phyloP scores from a whole-genome alignment of 92 coral and sea anemone genomes.

The Anthopleura xanthogrammica region DNA sequence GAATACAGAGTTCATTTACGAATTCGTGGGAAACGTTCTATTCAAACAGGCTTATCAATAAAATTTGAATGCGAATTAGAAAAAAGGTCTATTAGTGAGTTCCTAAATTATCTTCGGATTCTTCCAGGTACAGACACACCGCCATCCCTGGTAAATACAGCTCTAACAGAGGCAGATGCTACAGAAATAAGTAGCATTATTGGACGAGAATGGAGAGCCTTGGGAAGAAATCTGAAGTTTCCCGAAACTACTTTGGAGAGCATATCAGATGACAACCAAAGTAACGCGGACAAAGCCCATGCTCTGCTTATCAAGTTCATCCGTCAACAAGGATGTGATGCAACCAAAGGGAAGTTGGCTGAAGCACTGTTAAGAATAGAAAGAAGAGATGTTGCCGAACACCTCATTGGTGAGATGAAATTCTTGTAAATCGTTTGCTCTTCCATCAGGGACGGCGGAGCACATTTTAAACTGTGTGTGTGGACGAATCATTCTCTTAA shows the following conservation, averaged over 20 bases:
- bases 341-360: constrained; percentile 3
- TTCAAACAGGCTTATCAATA: too few species aligned
- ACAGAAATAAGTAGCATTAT: neutral
- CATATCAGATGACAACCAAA: neutral
- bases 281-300: neutral
- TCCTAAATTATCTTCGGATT: too few species aligned
- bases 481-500: too few species aligned
- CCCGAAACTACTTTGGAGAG: neutral
- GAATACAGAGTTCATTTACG: too few species aligned
- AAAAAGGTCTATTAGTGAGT: too few species aligned
- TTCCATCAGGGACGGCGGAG: too few species aligned
- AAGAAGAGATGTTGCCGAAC: constrained; percentile 15
- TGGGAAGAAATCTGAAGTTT: neutral
- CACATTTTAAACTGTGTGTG: too few species aligned
- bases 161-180: constrained; percentile 6
- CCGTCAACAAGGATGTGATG: neutral
- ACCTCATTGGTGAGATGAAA: neutral
- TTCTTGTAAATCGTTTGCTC: too few species aligned
- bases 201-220: neutral
- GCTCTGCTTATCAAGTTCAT: constrained; percentile 6
- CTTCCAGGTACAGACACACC: too few species aligned
- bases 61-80: too few species aligned
- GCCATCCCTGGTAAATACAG: too few species aligned
- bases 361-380: neutral
- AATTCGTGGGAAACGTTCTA: too few species aligned